These are phyloP conservation scores for Machaerirhynchus nigripectus DNA, from an alignment of 2,113 vertebrate species.

Conservation along the genomic window DNA sequence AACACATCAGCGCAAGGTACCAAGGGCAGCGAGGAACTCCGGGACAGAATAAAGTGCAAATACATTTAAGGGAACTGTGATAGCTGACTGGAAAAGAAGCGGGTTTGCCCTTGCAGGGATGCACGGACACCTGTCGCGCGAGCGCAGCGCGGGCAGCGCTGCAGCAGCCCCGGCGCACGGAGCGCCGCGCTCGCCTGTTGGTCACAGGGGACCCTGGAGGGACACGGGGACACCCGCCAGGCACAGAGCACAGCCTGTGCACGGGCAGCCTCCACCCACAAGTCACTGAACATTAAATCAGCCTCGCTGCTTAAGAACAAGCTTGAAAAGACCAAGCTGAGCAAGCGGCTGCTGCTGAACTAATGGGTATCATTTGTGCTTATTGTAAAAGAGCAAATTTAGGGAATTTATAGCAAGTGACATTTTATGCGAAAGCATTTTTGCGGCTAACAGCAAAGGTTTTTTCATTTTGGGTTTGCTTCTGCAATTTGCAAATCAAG, in stretches of 20 bases:
- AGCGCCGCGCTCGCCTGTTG: accelerated
- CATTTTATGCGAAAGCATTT: neutral
- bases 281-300: neutral
- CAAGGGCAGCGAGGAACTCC: neutral
- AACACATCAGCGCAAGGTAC: neutral
- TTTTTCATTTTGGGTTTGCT: neutral
- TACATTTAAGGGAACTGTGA: neutral
- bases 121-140: neutral
- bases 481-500: neutral
- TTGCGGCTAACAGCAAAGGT: neutral
- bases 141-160: neutral
- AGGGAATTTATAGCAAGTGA: neutral
- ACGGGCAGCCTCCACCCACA: neutral
- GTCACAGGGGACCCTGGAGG: neutral
- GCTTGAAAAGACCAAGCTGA: neutral
- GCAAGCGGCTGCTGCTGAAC: neutral
- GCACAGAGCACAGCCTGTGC: neutral
- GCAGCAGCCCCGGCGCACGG: neutral
- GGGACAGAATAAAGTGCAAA: neutral
- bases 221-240: neutral
- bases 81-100: neutral
- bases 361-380: neutral
- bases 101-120: neutral
- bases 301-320: neutral
- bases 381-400: neutral